Evolutionary conservation across 1,140 invertebrate genomes (phyloP), one percentile per base, ranked within the genome.

Genomic region (Melanaphis sacchari): DNA sequence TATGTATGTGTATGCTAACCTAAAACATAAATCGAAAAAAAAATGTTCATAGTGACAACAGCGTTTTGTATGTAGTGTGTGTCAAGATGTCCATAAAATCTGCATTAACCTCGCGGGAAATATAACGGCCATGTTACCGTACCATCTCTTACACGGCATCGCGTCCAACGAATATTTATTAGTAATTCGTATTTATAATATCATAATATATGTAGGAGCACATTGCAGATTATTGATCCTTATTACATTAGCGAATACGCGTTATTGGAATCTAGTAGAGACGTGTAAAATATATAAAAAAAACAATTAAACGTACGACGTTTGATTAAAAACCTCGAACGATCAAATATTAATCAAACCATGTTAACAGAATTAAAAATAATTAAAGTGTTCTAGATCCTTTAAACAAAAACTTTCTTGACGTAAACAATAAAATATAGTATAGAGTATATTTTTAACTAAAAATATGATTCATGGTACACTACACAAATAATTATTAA

Each of bases 11-110:
- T n/a, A 4, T 15, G 38, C n/a, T 85, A 31, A 26, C 1, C 84
- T 85, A 85, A 85, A 40, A 85, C 84, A 85, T 41, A 84, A 84
- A 84, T 85, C 40, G 41, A 85, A 85, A 43, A 85, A 84, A 84
- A 84, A 84, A 9, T 43, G n/a, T 43, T 85, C 84, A 31, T 26
- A 24, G 31, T 41, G 22, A 41, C 40, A 85, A 85, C 31, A 4
- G 15, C 40, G 84, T 84, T 84, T 84, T 40, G 38, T 41, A 24
- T 40, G 11, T 6, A 18, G 84, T 31, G 84, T 41, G 82, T 84
- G 82, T 76, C 31, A 76, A 76, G 9, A 84, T 41, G 40, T 85
- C 40, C 84, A 84, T 84, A 85, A 85, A 43, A 85, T 85, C 26
- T 31, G 84, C 40, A 85, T 85, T 85, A 43, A 40, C 84, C 38